These are phyloP conservation scores for Onychostruthus taczanowskii DNA, from an alignment of 2,113 vertebrate genomes.

Conservation along the genomic window DNA sequence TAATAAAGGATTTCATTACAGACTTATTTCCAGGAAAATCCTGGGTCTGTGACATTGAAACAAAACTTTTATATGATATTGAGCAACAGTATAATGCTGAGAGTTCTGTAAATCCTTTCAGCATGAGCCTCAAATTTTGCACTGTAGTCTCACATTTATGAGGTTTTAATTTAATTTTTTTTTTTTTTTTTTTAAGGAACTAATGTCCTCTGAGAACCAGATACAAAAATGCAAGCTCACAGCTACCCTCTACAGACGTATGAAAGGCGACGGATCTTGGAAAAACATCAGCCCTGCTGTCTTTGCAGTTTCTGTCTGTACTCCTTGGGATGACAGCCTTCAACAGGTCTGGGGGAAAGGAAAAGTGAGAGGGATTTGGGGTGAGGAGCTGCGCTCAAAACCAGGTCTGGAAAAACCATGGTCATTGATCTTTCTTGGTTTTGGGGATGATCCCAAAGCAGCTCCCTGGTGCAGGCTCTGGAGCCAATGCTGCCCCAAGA, in stretches of 20 bases:
- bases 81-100: not conserved
- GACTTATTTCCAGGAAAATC: constrained; percentile 11
- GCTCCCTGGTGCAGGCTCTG: not conserved
- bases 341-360: not conserved
- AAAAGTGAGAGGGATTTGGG: not conserved
- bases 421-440: not conserved
- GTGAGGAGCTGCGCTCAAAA: not conserved
- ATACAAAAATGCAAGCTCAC: not conserved
- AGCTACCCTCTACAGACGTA: not conserved
- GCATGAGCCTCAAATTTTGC: not conserved
- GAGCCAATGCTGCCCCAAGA: not conserved
- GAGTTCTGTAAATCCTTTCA: not conserved
- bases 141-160: not conserved
- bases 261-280: not conserved
- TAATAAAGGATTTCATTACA: constrained; percentile 12
- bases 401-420: accelerated
- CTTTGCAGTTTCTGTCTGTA: not conserved
- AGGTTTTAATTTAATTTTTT: not conserved
- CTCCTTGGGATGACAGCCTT: not conserved
- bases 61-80: not conserved
- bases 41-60: not conserved
- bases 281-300: not conserved
- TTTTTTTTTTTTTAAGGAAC: not conserved
- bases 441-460: not conserved
- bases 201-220: not conserved